Conservation (phyloP, 2,113 vertebrate species). For the Motacilla alba region DNA sequence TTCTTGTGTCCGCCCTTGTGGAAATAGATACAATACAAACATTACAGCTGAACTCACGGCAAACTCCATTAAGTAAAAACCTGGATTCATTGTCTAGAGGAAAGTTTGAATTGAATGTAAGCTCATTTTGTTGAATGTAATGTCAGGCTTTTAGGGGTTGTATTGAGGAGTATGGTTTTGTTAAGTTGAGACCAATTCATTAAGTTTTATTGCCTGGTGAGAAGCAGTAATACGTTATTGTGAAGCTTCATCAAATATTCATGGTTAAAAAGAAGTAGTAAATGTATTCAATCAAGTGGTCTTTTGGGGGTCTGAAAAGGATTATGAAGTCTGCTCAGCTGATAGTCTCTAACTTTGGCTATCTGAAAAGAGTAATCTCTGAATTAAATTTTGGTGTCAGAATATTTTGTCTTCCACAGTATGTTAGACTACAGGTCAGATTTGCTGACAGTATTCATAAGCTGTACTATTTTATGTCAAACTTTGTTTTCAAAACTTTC, state of each 20-base stretch:
- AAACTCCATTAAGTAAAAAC: conserved; percentile 98
- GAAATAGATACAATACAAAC: conserved; percentile 99
- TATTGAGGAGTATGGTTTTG: conserved; percentile 94
- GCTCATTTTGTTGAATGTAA: conserved; percentile 99
- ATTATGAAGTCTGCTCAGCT: conserved; percentile 91
- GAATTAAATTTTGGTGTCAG: conserved; percentile 68
- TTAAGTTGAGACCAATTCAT: conserved; percentile 99
- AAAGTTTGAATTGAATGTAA: conserved; percentile 93
- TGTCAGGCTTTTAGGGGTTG: conserved; percentile 97
- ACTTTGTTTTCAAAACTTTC: neutral
- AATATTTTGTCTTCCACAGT: conserved; percentile 29
- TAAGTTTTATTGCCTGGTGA: conserved; percentile 99
- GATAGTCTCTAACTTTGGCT: conserved; percentile 86
- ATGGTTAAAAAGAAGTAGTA: conserved; percentile 99
- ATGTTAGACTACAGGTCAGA: neutral
- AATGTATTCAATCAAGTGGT: conserved; percentile 99
- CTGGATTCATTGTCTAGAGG: conserved; percentile 86
- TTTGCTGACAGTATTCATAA: neutral
- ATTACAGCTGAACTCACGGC: conserved; percentile 98
- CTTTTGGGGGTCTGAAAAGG: conserved; percentile 82
- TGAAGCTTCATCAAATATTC: conserved; percentile 99
- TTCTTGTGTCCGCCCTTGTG: conserved; percentile 99
- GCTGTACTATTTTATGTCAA: neutral
- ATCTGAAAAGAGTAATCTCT: conserved; percentile 73
- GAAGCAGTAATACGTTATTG: conserved; percentile 97